Evolutionary conservation across 2,888 invertebrate species (phyloP).

Genomic region (Ophonus ardosiacus): DNA sequence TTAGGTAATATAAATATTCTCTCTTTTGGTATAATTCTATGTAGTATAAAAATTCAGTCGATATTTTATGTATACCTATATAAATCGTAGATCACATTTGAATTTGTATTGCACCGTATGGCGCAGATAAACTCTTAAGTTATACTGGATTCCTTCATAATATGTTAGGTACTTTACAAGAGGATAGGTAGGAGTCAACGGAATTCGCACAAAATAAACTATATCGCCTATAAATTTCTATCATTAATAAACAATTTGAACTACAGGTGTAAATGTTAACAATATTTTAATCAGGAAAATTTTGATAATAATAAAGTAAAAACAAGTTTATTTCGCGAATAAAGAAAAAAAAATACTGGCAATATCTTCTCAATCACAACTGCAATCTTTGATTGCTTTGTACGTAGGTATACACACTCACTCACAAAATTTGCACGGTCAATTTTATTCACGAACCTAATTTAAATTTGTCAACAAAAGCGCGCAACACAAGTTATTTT

Average conservation of each 20-base stretch:
- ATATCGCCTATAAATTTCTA: neutral
- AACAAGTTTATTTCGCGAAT: neutral
- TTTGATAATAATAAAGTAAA: neutral
- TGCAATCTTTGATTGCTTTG: conserved; percentile 29
- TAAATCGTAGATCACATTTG: conserved; percentile 61
- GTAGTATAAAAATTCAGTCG: conserved; percentile 68
- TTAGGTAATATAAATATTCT: conserved; percentile 58
- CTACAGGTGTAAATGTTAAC: neutral
- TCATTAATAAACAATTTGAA: neutral
- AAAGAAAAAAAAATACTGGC: conserved; percentile 25
- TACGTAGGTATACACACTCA: conserved; percentile 38
- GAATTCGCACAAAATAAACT: neutral
- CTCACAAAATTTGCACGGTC: conserved; percentile 27
- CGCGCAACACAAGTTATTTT: conserved; percentile 16
- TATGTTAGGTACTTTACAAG: conserved; percentile 23
- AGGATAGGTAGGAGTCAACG: neutral
- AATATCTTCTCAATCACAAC: conserved; percentile 22
- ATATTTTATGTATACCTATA: conserved; percentile 66
- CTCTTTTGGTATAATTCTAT: conserved; percentile 63
- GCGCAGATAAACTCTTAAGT: conserved; percentile 29
- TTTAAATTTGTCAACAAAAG: conserved; percentile 10
- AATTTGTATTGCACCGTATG: conserved; percentile 55
- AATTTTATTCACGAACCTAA: conserved; percentile 48
- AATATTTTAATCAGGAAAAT: neutral
- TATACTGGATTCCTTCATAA: conserved; percentile 43